Evolutionary conservation across 2,797 vertebrate genomes (phyloP).

Genomic region (Mallotus villosus): DNA sequence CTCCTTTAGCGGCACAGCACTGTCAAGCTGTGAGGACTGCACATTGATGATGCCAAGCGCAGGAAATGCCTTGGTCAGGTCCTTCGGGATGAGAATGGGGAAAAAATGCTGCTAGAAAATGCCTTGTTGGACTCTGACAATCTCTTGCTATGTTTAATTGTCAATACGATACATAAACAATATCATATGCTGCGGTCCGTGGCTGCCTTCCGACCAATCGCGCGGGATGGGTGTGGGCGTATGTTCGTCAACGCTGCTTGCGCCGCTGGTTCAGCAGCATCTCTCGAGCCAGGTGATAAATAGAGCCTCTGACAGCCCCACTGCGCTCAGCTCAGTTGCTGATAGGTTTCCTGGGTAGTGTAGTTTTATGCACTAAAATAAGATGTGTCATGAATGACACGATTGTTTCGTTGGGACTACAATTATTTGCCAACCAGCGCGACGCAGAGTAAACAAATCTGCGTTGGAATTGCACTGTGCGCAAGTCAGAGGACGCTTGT

Average conservation of each 20-base stretch:
- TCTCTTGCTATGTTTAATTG: background rate
- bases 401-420: conserved; percentile 32
- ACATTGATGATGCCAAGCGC: conserved; percentile 16
- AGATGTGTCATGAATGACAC: background rate
- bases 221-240: conserved; percentile 58
- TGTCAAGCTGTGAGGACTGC: conserved; percentile 15
- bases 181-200: conserved; percentile 8
- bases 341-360: conserved; percentile 47
- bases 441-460: conserved; percentile 16
- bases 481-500: background rate
- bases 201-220: conserved; percentile 18
- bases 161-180: background rate
- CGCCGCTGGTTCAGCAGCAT: conserved; percentile 61
- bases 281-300: conserved; percentile 44
- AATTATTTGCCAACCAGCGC: conserved; percentile 15
- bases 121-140: background rate
- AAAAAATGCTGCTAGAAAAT: background rate
- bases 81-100: conserved; percentile 21
- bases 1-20: conserved; percentile 37
- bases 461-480: background rate
- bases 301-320: conserved; percentile 34
- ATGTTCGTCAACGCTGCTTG: conserved; percentile 30
- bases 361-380: conserved; percentile 31
- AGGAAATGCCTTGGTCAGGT: background rate
- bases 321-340: conserved; percentile 13